Evolutionary conservation across 2,113 vertebrate genomes (phyloP).

Genomic region (Gulo gulo): DNA sequence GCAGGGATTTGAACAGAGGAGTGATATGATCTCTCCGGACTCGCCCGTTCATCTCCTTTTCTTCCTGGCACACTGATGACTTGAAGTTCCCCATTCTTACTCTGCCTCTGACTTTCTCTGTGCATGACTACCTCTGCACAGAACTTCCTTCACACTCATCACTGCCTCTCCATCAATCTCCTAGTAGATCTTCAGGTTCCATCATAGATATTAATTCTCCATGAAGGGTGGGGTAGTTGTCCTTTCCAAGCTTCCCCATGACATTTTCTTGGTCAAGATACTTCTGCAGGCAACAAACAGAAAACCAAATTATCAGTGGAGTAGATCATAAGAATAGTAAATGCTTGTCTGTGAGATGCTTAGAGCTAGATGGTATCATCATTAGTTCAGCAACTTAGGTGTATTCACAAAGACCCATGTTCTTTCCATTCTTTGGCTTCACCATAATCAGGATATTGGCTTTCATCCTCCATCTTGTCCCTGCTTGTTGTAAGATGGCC

Average conservation of each 20-base stretch:
- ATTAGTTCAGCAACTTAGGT: not conserved
- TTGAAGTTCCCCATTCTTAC: not conserved
- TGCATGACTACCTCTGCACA: not conserved
- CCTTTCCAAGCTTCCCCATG: not conserved
- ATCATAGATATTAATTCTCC: not conserved
- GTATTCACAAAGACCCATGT: not conserved
- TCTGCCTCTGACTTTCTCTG: not conserved
- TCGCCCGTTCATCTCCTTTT: not conserved
- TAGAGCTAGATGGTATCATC: not conserved
- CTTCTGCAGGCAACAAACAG: not conserved
- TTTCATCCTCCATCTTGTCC: not conserved
- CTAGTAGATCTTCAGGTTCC: not conserved
- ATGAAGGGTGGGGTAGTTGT: not conserved
- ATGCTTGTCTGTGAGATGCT: not conserved
- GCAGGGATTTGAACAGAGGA: not conserved
- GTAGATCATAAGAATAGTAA: not conserved
- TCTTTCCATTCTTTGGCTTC: not conserved
- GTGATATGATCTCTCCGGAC: not conserved
- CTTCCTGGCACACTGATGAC: not conserved
- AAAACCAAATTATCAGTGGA: not conserved
- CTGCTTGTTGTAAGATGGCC: rapidly evolving
- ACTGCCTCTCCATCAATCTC: not conserved
- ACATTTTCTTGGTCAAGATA: not conserved
- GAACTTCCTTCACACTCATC: not conserved
- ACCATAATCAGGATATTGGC: not conserved